These are phyloP conservation scores for Tetranychus truncatus DNA, from an alignment of 2,888 invertebrate species.

Conservation along the genomic window DNA sequence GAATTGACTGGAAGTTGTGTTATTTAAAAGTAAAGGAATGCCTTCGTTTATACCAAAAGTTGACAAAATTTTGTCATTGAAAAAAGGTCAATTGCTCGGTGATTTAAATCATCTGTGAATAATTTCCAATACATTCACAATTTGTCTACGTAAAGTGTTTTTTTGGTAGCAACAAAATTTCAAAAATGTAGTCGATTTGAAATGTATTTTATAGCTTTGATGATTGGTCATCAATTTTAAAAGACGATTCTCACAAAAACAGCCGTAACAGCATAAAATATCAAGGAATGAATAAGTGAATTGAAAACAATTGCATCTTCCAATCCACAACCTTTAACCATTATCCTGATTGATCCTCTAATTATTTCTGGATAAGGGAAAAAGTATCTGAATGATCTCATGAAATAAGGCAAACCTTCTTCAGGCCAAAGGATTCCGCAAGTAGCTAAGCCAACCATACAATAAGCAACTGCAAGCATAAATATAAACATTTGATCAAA, in stretches of 20 bases:
- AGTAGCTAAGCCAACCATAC: constrained; percentile 6
- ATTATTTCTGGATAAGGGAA: constrained; percentile 8
- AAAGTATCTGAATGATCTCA: constrained; percentile 4
- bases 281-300: constrained; percentile 2
- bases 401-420: constrained; percentile 5
- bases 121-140: no score
- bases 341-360: background rate
- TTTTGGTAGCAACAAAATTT: no score
- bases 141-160: no score
- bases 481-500: constrained; percentile 9
- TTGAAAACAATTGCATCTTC: background rate
- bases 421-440: constrained; percentile 4
- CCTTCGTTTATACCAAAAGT: no score
- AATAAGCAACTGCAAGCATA: constrained; percentile 7
- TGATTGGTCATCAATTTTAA: background rate
- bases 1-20: no score
- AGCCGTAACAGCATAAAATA: background rate
- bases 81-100: no score
- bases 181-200: no score
- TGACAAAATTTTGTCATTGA: no score
- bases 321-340: constrained; percentile 1
- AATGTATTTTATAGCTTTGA: no score
- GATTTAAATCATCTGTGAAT: no score
- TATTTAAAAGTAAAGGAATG: no score
- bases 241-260: background rate